phyloP scores from a whole-genome alignment of 2,113 vertebrate genomes.

The Hypocryptadius cinnamomeus region DNA sequence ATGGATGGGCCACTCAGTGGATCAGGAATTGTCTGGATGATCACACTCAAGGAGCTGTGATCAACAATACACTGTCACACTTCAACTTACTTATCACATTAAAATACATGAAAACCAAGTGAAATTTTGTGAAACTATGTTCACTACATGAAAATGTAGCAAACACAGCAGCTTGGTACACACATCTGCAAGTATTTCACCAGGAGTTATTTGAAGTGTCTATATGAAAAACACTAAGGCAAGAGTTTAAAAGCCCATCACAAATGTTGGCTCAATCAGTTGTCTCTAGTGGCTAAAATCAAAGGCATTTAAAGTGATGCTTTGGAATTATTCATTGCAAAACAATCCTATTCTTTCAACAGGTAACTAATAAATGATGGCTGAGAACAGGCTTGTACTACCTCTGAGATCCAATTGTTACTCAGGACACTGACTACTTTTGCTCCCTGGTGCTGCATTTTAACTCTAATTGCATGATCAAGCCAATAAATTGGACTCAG shows the following conservation, averaged over 20 bases:
- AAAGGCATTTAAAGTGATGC: constrained; percentile 64
- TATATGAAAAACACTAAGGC: background rate
- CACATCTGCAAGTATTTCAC: background rate
- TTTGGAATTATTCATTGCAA: constrained; percentile 66
- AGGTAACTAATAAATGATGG: constrained; percentile 68
- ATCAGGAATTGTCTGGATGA: background rate
- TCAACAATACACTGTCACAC: background rate
- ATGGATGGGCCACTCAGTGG: background rate
- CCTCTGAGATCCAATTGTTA: constrained; percentile 50
- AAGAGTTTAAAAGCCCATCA: constrained; percentile 40
- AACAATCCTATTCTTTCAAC: constrained; percentile 62
- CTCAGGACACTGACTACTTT: constrained; percentile 52
- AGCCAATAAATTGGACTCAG: constrained; percentile 70
- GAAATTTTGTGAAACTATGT: background rate
- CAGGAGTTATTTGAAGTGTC: background rate
- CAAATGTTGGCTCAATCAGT: constrained; percentile 14
- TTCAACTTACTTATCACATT: background rate
- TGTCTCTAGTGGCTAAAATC: constrained; percentile 54
- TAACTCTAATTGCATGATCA: constrained; percentile 72
- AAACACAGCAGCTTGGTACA: background rate
- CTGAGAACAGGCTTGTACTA: constrained; percentile 60
- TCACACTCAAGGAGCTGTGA: background rate
- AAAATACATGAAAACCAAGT: background rate
- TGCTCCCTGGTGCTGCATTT: constrained; percentile 62
- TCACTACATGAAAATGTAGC: background rate